Base-by-base conservation (phyloP, 2,113 vertebrate genomes). In the Lasiurus borealis region DNA sequence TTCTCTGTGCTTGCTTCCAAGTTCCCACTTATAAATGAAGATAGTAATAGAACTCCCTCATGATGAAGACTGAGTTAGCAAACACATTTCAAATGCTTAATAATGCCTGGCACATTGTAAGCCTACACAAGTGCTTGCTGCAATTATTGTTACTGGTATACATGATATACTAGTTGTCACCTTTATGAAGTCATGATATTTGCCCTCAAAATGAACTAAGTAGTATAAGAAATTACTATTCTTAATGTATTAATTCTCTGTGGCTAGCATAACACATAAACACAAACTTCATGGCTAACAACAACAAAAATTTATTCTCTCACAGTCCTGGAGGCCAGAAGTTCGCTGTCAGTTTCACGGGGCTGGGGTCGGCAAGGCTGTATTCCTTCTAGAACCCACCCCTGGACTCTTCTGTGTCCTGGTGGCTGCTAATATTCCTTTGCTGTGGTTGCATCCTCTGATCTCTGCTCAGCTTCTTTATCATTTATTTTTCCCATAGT, bases 171-270 rank as follows among this genome's bases (percentile, higher is more conserved):
- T 62, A 73, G 31, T 52, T 44, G 25, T 76, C 44, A 23, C 46
- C 73, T 91, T 95, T 85, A 71, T 62, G 78, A 71, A 52, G 44
- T 90, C 68, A 82, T 52, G 52, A 48, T 83, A 88, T 91, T 76
- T 73, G 25, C 54, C 48, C 40, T 94, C 59, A 77, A 93, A 82
- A 64, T 29, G 29, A 76, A 82, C 6, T 14, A 85, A 85, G 14
- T 13, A 82, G 40, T 34, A 68, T 8, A 69, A 29, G 16, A 88
- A 88, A 16, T 4, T 57, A 89, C 69, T 62, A n/a, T 77, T 46
- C 12, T 93, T 66, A 85, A 6, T 75, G 16, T 36, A 72, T 59
- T 85, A 34, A 69, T 64, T 75, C n/a, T 48, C 19, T 44, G 19
- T 87, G 64, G 57, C 40, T 85, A 16, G 31, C 59, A 57, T 27